These are phyloP conservation scores for Denticeps clupeoides DNA, from an alignment of 2,797 vertebrate genomes.

Conservation along the genomic window DNA sequence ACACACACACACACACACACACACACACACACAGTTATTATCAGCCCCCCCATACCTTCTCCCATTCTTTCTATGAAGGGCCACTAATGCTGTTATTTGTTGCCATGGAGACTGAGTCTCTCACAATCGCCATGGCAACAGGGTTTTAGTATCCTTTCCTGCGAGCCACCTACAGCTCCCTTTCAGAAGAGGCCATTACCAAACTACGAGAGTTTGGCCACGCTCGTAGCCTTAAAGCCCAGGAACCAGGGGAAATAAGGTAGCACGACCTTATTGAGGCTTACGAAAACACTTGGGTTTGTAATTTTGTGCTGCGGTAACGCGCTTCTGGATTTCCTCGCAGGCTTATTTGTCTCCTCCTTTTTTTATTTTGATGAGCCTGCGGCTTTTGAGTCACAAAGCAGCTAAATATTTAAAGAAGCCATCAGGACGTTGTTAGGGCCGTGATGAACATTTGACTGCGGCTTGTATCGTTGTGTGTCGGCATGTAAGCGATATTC, in stretches of 20 bases:
- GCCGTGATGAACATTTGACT: background rate
- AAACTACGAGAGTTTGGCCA: constrained; percentile 12
- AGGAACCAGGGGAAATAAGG: too few species aligned
- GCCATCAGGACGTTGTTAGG: background rate
- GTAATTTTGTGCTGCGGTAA: too few species aligned
- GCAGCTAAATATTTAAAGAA: constrained; percentile 3
- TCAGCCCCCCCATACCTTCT: background rate
- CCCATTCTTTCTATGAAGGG: constrained; percentile 13
- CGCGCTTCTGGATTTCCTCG: background rate
- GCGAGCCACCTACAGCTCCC: constrained; percentile 47
- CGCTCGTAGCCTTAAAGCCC: background rate
- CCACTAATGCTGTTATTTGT: constrained; percentile 56
- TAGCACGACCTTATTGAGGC: too few species aligned
- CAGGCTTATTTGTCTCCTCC: background rate
- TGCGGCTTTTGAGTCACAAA: background rate
- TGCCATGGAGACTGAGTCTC: constrained; percentile 65
- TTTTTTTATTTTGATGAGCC: background rate
- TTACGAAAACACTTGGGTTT: too few species aligned
- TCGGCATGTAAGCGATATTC: constrained; percentile 5
- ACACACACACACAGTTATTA: background rate
- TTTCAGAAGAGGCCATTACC: constrained; percentile 26
- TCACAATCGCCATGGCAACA: constrained; percentile 61
- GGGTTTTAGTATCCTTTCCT: constrained; percentile 39
- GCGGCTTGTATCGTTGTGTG: background rate
- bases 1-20: background rate